phyloP scores from a whole-genome alignment of 2,888 invertebrate genomes.

The Cryptus viduatorius region DNA sequence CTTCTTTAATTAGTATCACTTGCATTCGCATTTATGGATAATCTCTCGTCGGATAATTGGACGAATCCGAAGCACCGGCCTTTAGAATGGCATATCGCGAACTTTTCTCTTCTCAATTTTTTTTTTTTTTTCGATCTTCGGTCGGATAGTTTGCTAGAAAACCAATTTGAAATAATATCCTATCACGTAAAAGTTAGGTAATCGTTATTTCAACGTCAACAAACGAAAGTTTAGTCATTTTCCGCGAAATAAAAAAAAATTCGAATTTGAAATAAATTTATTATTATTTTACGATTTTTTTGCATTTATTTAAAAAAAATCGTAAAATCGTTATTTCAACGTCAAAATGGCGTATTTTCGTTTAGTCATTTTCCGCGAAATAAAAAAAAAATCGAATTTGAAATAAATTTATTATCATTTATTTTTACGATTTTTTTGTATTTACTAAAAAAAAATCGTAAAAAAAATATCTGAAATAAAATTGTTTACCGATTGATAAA shows the following conservation, averaged over 20 bases:
- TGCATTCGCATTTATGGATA: constrained; percentile 67
- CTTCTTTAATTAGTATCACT: constrained; percentile 60
- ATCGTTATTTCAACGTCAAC: constrained; percentile 19
- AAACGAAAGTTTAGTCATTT: too few relatives aligned
- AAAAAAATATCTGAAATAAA: background rate
- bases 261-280: too few relatives aligned
- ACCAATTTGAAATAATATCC: background rate
- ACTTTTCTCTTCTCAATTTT: constrained; percentile 1
- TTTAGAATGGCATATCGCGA: constrained; percentile 6
- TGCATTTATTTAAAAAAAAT: too few relatives aligned
- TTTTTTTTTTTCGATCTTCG: background rate
- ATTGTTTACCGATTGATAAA: constrained; percentile 16
- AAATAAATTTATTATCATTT: too few relatives aligned
- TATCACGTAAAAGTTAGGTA: constrained; percentile 7
- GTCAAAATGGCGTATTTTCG: too few relatives aligned
- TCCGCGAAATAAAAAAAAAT: too few relatives aligned
- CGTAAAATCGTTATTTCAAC: constrained; percentile 28
- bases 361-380: background rate
- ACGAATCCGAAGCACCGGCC: constrained; percentile 36
- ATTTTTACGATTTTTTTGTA: too few relatives aligned
- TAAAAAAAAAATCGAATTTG: too few relatives aligned
- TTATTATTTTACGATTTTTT: too few relatives aligned
- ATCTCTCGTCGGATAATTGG: constrained; percentile 60
- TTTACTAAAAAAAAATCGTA: too few relatives aligned
- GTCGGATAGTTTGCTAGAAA: background rate